Base-by-base conservation (phyloP, 2,113 vertebrate species). In the Tachuris rubrigastra region DNA sequence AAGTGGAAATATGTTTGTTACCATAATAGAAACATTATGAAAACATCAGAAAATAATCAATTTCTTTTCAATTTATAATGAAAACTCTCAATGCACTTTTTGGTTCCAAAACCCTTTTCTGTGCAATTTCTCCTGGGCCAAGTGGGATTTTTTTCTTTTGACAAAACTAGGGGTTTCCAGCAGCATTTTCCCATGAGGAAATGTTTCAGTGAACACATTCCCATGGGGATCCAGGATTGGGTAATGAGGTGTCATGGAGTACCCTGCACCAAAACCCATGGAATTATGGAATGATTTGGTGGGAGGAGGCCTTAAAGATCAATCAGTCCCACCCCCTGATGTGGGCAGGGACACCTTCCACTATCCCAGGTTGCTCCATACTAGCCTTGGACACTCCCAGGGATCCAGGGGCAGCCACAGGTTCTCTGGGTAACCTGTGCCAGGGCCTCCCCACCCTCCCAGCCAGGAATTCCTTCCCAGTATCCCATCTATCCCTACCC, bases 131-230 rank as follows among this genome's bases (percentile, higher is more conserved):
- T 73, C 9, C 7, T 5, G 46, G 27, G 39, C 27, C 37, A 3
- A 39, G 37, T 0, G 28, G 5, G 77, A 41, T 7, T 6, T 2
- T 0, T 7, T 27, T 42, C 39, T 42, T 19, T 44, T 18, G 52
- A 31, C 13, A 20, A 35, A 65, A 6, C 0, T 2, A 33, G 14
- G 4, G 15, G n/a, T 50, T 6, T 52, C 44, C 50, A 25, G 23
- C 18, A 12, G 35, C 8, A 12, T 77, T 39, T 39, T 52, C 69
- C 85, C 8, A 19, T 5, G 1, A 67, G 59, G 46, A 47, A 6
- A 27, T 1, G 6, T 30, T 35, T 21, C 9, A 21, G 25, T 1
- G 5, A 41, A 16, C 17, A 1, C 37, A 27, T 7, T 33, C 50
- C 44, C 27, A 13, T 19, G 37, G 17, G 19, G 59, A 39, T 41